Conservation (phyloP, 2,113 vertebrate species). For the Eclectus roratus region DNA sequence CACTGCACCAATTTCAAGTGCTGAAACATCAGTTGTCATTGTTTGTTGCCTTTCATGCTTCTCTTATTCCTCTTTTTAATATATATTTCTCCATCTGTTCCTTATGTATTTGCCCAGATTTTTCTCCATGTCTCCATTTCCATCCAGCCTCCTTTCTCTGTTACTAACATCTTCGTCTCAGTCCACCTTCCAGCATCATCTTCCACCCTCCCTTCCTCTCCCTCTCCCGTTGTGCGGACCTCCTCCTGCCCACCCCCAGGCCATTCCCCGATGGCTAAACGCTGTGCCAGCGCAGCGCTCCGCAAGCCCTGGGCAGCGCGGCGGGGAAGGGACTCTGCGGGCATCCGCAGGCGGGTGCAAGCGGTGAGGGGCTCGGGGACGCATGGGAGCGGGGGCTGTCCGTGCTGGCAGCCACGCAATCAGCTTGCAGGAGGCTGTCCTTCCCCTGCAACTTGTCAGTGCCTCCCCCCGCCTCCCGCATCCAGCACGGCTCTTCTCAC, state of each 20-base stretch:
- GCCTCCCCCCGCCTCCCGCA: neutral
- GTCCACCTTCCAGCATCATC: neutral
- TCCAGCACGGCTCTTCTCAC: neutral
- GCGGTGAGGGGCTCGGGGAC: neutral
- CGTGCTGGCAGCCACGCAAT: neutral
- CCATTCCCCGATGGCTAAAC: neutral
- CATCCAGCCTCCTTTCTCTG: neutral
- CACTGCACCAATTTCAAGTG: neutral
- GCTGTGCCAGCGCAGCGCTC: neutral
- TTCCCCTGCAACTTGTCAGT: neutral
- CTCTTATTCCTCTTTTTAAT: neutral
- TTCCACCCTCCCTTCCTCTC: neutral
- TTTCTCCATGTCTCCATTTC: neutral
- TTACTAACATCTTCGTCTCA: neutral
- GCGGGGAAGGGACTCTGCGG: neutral
- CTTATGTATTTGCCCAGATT: neutral
- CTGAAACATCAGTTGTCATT: neutral
- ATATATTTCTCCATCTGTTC: neutral
- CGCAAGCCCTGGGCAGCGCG: neutral
- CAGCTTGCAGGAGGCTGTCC: neutral
- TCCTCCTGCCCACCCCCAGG: neutral
- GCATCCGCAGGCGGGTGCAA: neutral
- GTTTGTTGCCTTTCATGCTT: neutral
- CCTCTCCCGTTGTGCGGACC: neutral
- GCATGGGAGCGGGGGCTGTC: neutral